Evolutionary conservation across 1,140 invertebrate genomes (phyloP).

Genomic region (Lucilia cuprina): DNA sequence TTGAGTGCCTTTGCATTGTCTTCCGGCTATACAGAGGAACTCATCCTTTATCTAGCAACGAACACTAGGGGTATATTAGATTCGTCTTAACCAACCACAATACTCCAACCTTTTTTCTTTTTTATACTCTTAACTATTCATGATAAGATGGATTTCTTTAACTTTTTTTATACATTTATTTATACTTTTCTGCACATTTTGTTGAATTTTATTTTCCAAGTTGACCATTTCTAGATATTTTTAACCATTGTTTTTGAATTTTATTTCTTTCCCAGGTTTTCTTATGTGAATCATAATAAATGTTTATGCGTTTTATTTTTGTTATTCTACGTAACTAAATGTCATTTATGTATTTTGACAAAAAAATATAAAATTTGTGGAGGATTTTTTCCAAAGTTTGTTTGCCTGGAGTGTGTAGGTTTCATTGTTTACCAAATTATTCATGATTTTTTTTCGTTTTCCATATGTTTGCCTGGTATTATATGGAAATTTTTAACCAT

Average conservation of each 20-base stretch:
- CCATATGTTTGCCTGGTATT: neutral
- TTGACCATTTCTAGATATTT: neutral
- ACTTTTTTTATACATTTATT: neutral
- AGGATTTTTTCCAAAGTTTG: neutral
- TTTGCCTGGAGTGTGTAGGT: neutral
- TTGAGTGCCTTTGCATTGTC: too few relatives aligned
- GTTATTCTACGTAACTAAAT: neutral
- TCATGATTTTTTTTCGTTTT: neutral
- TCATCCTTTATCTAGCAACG: too few relatives aligned
- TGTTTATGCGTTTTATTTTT: constrained; percentile 24
- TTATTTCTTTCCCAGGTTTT: neutral
- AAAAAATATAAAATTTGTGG: neutral
- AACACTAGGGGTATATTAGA: too few relatives aligned
- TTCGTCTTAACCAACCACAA: too few relatives aligned
- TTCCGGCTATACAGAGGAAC: too few relatives aligned
- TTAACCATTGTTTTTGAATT: neutral
- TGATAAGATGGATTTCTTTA: too few relatives aligned
- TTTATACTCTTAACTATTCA: too few relatives aligned
- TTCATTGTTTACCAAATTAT: neutral
- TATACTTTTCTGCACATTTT: neutral
- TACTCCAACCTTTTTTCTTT: too few relatives aligned
- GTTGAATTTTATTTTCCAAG: neutral
- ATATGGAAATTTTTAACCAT: neutral
- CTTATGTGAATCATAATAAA: neutral
- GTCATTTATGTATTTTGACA: neutral